A percentile compares a stretch with the other conserved stretches of the same genome.
These are phyloP conservation scores for Drosophila bocqueti DNA, from an alignment of 1,140 invertebrate species.

Conservation along the genomic window DNA sequence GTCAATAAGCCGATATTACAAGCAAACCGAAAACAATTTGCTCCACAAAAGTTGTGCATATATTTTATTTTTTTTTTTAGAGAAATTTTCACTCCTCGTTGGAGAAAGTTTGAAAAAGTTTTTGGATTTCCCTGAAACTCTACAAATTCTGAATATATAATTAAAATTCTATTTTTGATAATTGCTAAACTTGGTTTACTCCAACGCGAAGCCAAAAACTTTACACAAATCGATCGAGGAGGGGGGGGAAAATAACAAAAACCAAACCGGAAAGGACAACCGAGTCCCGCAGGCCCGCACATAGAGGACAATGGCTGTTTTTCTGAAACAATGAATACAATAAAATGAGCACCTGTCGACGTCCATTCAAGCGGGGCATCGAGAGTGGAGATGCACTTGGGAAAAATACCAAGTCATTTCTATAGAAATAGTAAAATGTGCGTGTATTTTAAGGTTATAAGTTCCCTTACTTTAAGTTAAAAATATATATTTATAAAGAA, in stretches of 20 bases:
- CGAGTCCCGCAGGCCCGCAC: constrained; percentile 6
- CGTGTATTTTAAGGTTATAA: not conserved
- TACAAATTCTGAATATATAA: constrained; percentile 41
- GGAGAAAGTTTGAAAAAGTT: constrained; percentile 14
- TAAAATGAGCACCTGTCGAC: constrained; percentile 53
- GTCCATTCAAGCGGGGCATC: constrained; percentile 16
- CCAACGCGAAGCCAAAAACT: constrained; percentile 12
- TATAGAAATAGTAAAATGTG: not conserved
- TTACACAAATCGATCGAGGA: not conserved
- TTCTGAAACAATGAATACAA: constrained; percentile 41
- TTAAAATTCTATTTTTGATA: constrained; percentile 54
- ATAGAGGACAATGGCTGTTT: constrained; percentile 36
- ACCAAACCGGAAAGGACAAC: constrained; percentile 10
- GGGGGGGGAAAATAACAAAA: not conserved
- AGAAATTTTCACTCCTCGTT: not conserved
- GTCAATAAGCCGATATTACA: constrained; percentile 6
- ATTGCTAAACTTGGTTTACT: constrained; percentile 34
- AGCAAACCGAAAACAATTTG: constrained; percentile 20
- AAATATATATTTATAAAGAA: not conserved
- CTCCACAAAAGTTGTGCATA: constrained; percentile 8
- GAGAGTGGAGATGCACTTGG: not conserved
- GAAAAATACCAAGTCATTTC: not conserved
- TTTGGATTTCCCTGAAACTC: constrained; percentile 11
- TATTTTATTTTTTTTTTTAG: not conserved
- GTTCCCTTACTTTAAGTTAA: not conserved